Percentiles rank a stretch among this genome's conserved stretches.
Evolutionary conservation across 1,140 invertebrate species (phyloP).

Genomic region (Choristoneura fumiferana): DNA sequence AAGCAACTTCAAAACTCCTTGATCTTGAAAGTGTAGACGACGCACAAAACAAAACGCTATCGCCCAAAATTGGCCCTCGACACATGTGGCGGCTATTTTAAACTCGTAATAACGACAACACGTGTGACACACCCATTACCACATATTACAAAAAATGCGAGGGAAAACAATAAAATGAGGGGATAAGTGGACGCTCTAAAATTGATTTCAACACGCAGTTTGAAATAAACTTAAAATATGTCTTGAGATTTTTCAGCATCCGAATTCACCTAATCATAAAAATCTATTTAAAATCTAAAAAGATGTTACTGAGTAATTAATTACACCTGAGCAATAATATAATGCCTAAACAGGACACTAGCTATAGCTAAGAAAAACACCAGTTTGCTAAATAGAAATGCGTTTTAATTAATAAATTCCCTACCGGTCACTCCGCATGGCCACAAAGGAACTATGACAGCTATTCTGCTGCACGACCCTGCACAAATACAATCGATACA

Average conservation of each 20-base stretch:
- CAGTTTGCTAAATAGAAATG: constrained; percentile 22
- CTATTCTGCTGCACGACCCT: constrained; percentile 35
- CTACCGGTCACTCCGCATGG: constrained; percentile 30
- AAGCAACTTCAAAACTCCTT: background rate
- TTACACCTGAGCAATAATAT: no score
- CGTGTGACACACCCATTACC: constrained; percentile 73
- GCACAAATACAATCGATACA: constrained; percentile 30
- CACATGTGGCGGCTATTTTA: constrained; percentile 71
- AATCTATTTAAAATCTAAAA: background rate
- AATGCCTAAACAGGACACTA: background rate
- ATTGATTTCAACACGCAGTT: constrained; percentile 37
- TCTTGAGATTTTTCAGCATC: background rate
- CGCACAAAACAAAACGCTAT: constrained; percentile 9
- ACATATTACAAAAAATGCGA: constrained; percentile 76
- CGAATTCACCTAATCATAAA: background rate
- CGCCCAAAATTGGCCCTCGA: constrained; percentile 18
- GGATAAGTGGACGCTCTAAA: constrained; percentile 61
- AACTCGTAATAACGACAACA: constrained; percentile 76
- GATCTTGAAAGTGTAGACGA: constrained; percentile 10
- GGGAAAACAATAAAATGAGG: constrained; percentile 71
- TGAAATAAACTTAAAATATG: background rate
- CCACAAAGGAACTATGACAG: constrained; percentile 54
- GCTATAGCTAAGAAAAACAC: background rate
- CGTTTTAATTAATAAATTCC: constrained; percentile 49
- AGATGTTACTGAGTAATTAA: no score